Percentiles rank a stretch among this genome's conserved stretches.
These are phyloP conservation scores for Sander vitreus DNA, from an alignment of 2,113 vertebrate species.

Conservation along the genomic window DNA sequence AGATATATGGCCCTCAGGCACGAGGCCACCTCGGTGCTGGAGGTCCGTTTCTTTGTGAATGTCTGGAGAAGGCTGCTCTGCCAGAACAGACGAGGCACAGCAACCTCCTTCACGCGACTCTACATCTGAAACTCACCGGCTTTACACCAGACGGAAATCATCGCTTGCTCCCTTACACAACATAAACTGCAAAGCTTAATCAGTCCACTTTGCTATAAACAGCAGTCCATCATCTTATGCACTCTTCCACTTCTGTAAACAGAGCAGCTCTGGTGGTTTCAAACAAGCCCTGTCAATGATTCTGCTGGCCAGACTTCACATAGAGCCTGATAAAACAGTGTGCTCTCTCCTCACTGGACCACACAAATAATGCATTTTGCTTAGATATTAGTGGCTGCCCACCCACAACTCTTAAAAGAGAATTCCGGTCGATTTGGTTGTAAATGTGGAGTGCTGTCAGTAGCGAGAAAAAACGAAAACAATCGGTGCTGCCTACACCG, in stretches of 20 bases:
- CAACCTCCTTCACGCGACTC: not conserved
- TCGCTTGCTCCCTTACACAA: not conserved
- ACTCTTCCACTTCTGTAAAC: constrained; percentile 9
- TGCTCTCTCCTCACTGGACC: not conserved
- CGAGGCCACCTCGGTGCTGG: no score
- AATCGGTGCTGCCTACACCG: no score
- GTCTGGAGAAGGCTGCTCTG: not conserved
- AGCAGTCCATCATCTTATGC: not conserved
- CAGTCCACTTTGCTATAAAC: not conserved
- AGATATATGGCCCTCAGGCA: no score
- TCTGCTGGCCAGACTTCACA: not conserved
- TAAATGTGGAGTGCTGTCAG: no score
- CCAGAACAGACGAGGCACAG: not conserved
- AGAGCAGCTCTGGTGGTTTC: constrained; percentile 9
- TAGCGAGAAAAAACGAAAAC: no score
- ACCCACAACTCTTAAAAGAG: no score
- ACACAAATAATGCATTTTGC: not conserved
- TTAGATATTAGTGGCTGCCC: not conserved
- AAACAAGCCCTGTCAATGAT: not conserved
- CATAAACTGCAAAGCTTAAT: not conserved
- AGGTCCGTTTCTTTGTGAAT: not conserved
- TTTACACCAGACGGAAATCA: not conserved
- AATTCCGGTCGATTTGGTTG: no score
- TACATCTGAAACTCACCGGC: not conserved
- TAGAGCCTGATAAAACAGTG: not conserved